These are phyloP conservation scores for Megamerina dolium DNA, from an alignment of 2,888 invertebrate genomes.

Conservation along the genomic window DNA sequence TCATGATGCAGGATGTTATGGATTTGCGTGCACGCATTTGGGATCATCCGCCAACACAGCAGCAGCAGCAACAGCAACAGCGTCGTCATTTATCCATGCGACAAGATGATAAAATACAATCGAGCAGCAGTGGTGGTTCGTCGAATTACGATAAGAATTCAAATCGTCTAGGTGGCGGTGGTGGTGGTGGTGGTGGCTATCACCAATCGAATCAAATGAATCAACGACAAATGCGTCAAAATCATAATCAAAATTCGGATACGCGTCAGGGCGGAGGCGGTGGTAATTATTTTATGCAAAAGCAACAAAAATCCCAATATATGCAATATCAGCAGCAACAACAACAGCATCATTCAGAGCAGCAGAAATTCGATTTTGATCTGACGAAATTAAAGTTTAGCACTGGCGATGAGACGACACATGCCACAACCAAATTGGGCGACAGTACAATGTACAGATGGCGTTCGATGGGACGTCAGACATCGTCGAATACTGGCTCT, in stretches of 20 bases:
- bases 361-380: slow-evolving; percentile 32
- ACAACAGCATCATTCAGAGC: no score
- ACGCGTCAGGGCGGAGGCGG: slow-evolving; percentile 11
- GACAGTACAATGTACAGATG: slow-evolving; percentile 32
- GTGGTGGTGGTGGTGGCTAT: slow-evolving; percentile 11
- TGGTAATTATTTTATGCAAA: slow-evolving; percentile 29
- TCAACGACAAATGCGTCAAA: slow-evolving; percentile 14
- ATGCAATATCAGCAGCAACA: slow-evolving; percentile 23
- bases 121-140: slow-evolving; percentile 8
- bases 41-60: slow-evolving; percentile 30
- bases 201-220: slow-evolving; percentile 15
- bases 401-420: slow-evolving; percentile 27
- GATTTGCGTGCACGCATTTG: slow-evolving; percentile 38
- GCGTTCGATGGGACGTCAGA: slow-evolving; percentile 27
- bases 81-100: slow-evolving; percentile 3
- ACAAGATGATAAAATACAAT: slow-evolving; percentile 8
- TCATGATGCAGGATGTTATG: slow-evolving; percentile 46
- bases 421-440: slow-evolving; percentile 31
- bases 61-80: slow-evolving; percentile 13
- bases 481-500: background rate
- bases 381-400: slow-evolving; percentile 37
- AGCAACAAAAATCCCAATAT: slow-evolving; percentile 27
- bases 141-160: slow-evolving; percentile 22
- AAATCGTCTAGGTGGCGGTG: slow-evolving; percentile 10
- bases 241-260: background rate